phyloP scores from a whole-genome alignment of 2,113 vertebrate genomes.

The Oncorhynchus clarkii region DNA sequence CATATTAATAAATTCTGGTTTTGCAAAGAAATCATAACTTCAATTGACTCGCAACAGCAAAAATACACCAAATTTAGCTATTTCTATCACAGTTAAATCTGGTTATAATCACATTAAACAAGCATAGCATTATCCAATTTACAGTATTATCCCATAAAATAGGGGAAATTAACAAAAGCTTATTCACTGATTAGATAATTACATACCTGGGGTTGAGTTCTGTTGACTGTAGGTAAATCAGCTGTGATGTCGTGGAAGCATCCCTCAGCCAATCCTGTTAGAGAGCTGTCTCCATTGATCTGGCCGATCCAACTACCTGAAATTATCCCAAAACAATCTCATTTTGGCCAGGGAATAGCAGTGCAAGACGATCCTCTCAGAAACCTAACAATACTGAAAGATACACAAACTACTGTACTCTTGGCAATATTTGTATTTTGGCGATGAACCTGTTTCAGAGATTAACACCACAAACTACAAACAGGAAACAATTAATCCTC shows the following conservation, averaged over 20 bases:
- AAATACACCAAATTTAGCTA: too few relatives aligned
- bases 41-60: too few relatives aligned
- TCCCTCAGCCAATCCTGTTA: constrained; percentile 83
- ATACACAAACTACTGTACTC: constrained; percentile 49
- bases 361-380: constrained; percentile 4
- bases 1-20: too few relatives aligned
- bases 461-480: constrained; percentile 38
- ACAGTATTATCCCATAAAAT: too few relatives aligned
- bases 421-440: constrained; percentile 50
- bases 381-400: constrained; percentile 20
- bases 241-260: constrained; percentile 78
- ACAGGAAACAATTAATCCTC: constrained; percentile 60
- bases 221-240: constrained; percentile 79
- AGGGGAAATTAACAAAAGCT: too few relatives aligned
- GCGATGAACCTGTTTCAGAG: constrained; percentile 62
- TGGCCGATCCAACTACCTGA: constrained; percentile 82
- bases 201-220: constrained; percentile 80
- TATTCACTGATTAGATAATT: constrained; percentile 17
- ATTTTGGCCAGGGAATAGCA: constrained; percentile 25
- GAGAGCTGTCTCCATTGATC: constrained; percentile 85
- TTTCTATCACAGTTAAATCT: too few relatives aligned
- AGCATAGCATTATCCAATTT: too few relatives aligned
- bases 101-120: too few relatives aligned
- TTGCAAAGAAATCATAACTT: too few relatives aligned
- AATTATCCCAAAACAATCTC: constrained; percentile 55